Evolutionary conservation across 1,140 invertebrate species (phyloP).

Genomic region (Oedothorax gibbosus): DNA sequence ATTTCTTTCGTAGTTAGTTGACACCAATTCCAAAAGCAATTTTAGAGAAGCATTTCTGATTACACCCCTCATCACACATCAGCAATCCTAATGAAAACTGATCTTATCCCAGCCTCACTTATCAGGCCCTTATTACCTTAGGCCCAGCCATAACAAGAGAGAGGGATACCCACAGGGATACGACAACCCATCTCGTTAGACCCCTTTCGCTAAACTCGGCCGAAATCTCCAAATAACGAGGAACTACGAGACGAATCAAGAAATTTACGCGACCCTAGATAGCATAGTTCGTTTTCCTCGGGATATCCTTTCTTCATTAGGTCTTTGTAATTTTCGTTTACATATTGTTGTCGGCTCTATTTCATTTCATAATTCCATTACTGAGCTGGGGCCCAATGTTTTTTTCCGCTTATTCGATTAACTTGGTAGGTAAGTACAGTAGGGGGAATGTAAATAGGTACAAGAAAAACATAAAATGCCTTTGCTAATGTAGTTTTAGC

Average conservation of each 20-base stretch:
- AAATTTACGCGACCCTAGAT: slow-evolving; percentile 42
- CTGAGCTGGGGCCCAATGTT: slow-evolving; percentile 4
- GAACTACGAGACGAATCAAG: slow-evolving; percentile 38
- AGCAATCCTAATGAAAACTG: slow-evolving; percentile 34
- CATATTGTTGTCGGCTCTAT: slow-evolving; percentile 43
- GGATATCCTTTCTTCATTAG: slow-evolving; percentile 35
- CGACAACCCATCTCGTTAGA: slow-evolving; percentile 37
- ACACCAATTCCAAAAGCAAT: background rate
- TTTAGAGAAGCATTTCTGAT: slow-evolving; percentile 25
- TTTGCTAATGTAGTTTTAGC: slow-evolving; percentile 5
- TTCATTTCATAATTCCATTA: slow-evolving; percentile 41
- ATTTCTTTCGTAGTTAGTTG: too few relatives aligned
- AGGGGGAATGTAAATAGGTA: background rate
- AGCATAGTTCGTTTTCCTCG: slow-evolving; percentile 14
- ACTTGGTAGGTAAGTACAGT: background rate
- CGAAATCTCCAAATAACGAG: slow-evolving; percentile 50
- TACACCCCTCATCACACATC: slow-evolving; percentile 18
- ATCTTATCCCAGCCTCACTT: slow-evolving; percentile 38
- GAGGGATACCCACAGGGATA: background rate
- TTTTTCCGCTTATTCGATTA: slow-evolving; percentile 9
- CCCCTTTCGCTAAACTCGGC: slow-evolving; percentile 34
- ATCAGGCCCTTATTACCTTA: slow-evolving; percentile 41
- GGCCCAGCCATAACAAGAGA: slow-evolving; percentile 9
- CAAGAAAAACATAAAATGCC: background rate
- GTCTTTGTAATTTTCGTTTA: slow-evolving; percentile 39